phyloP scores from a whole-genome alignment of 2,113 vertebrate genomes.

The Esox niger region DNA sequence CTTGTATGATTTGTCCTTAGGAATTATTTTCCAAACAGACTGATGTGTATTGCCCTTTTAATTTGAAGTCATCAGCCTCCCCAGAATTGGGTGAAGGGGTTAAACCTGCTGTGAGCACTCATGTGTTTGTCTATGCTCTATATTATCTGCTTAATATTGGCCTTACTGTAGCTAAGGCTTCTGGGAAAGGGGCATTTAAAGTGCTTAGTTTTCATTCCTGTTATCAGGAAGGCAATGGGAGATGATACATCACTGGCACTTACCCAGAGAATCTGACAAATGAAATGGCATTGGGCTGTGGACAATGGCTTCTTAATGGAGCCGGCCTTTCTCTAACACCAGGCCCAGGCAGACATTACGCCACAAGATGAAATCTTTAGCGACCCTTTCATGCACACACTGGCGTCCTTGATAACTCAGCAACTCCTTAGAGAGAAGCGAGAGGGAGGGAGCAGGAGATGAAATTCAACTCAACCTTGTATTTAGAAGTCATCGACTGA shows the following conservation, averaged over 20 bases:
- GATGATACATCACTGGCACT: conserved; percentile 42
- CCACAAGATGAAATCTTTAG: conserved; percentile 37
- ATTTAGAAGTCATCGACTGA: conserved; percentile 8
- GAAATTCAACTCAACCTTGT: conserved; percentile 3
- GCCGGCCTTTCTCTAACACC: conserved; percentile 25
- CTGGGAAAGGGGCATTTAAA: conserved; percentile 35
- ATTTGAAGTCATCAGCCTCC: background rate
- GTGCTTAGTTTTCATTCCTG: conserved; percentile 40
- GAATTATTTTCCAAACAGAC: too few species aligned
- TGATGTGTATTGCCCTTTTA: too few species aligned
- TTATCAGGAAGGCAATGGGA: conserved; percentile 33
- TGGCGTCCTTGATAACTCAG: conserved; percentile 30
- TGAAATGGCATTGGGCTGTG: conserved; percentile 41
- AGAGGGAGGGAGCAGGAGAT: background rate
- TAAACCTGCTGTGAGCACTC: background rate
- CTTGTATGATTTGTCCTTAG: too few species aligned
- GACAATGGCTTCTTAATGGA: conserved; percentile 43
- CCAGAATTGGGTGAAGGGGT: background rate
- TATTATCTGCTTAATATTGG: conserved; percentile 22
- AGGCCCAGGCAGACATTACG: conserved; percentile 23
- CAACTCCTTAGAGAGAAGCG: conserved; percentile 11
- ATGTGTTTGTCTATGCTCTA: conserved; percentile 24
- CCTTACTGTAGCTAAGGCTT: conserved; percentile 32
- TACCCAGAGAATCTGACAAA: conserved; percentile 36
- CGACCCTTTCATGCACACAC: conserved; percentile 18